phyloP scores from a whole-genome alignment of 2,888 invertebrate species.

The Pycnomerus fuliginosus region DNA sequence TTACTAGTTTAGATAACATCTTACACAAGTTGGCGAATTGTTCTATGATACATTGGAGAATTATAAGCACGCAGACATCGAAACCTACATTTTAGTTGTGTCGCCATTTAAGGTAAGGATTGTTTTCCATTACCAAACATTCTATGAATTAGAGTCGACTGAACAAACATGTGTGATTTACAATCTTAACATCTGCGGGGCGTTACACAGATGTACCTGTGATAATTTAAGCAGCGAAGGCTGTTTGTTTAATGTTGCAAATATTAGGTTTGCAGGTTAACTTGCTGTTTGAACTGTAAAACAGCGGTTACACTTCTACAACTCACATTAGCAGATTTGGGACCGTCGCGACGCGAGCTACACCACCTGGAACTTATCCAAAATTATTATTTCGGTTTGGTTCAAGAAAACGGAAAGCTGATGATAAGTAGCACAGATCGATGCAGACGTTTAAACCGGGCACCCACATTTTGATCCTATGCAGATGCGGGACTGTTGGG shows the following conservation, averaged over 20 bases:
- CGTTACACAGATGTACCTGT: constrained; percentile 31
- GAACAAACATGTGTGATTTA: constrained; percentile 30
- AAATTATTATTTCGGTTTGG: too few relatives aligned
- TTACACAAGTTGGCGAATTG: too few relatives aligned
- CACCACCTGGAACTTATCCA: too few relatives aligned
- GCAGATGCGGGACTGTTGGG: too few relatives aligned
- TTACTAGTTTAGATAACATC: too few relatives aligned
- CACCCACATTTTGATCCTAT: too few relatives aligned
- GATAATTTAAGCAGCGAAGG: constrained; percentile 29
- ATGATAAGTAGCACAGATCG: too few relatives aligned
- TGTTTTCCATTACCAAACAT: constrained; percentile 22
- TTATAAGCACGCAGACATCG: too few relatives aligned
- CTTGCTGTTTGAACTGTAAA: constrained; percentile 26
- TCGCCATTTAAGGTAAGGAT: constrained; percentile 9
- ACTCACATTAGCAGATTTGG: constrained; percentile 15
- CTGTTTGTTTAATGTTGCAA: constrained; percentile 28
- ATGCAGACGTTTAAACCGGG: too few relatives aligned
- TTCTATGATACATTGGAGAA: too few relatives aligned
- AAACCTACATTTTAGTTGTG: constrained; percentile 19
- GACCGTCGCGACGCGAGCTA: too few relatives aligned
- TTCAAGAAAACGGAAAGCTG: too few relatives aligned
- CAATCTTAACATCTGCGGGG: constrained; percentile 27
- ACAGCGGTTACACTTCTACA: constrained; percentile 11
- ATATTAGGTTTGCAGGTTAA: constrained; percentile 25
- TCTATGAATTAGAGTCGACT: constrained; percentile 22